Percentiles rank a stretch among this genome's conserved stretches.
Conservation (phyloP, 2,888 invertebrate genomes). For the Zele albiditarsus region DNA sequence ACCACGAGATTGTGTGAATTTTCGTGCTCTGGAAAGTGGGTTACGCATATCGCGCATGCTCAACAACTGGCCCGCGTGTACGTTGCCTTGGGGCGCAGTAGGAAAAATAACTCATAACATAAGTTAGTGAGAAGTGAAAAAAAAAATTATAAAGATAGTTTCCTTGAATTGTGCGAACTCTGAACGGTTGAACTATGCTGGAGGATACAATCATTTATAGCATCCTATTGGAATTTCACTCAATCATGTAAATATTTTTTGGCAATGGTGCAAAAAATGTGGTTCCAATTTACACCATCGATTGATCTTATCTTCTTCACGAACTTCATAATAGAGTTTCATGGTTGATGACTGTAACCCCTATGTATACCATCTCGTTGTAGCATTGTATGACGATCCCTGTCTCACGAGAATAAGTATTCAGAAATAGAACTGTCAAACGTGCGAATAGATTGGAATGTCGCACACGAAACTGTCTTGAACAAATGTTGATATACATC, state of each 20-base stretch:
- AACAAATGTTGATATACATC: neutral
- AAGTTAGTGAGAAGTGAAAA: slow-evolving; percentile 17
- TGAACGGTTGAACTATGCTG: neutral
- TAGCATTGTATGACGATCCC: neutral
- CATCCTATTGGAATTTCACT: neutral
- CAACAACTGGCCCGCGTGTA: slow-evolving; percentile 17
- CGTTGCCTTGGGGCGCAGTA: slow-evolving; percentile 8
- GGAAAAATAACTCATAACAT: neutral
- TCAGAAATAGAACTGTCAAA: slow-evolving; percentile 35
- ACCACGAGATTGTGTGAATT: slow-evolving; percentile 36
- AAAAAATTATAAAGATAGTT: neutral
- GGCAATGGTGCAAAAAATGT: neutral
- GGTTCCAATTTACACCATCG: neutral
- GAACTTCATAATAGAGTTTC: too few species aligned
- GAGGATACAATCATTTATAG: neutral
- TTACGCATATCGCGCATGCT: slow-evolving; percentile 32
- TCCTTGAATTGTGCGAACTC: neutral
- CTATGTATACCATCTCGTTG: neutral
- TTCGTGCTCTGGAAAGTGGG: slow-evolving; percentile 41
- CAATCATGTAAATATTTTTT: neutral
- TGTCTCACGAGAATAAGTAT: neutral
- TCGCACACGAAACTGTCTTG: neutral
- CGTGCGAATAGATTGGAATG: slow-evolving; percentile 35
- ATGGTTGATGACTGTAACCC: too few species aligned
- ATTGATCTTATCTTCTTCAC: neutral